Conservation (phyloP, 2,113 vertebrate genomes). For the Petroica traversi region DNA sequence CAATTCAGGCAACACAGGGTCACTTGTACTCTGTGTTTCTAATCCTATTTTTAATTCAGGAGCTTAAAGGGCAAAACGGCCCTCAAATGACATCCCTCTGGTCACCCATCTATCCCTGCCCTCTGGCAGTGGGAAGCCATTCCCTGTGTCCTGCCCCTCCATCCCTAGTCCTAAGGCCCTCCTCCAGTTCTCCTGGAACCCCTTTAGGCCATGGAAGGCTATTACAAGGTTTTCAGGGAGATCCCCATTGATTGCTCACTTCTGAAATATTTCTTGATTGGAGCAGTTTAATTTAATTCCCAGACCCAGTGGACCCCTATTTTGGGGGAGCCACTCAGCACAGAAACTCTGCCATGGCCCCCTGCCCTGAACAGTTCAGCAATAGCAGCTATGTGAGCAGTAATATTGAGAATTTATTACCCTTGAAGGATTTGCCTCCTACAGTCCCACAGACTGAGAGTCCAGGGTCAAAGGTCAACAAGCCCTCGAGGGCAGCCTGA, state of each 20-base stretch:
- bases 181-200: background rate
- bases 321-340: background rate
- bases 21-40: background rate
- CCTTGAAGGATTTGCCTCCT: background rate
- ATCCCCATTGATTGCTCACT: background rate
- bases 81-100: fast-evolving
- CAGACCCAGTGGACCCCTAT: background rate
- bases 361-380: background rate
- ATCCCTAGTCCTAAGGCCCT: background rate
- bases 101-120: background rate
- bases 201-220: background rate
- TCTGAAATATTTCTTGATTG: background rate
- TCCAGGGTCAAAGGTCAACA: background rate
- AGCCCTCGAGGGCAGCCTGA: background rate
- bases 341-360: background rate
- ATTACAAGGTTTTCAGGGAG: background rate
- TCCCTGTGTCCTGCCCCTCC: background rate
- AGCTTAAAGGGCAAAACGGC: background rate
- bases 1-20: no score
- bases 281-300: background rate
- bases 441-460: background rate
- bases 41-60: background rate
- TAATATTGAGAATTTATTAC: background rate
- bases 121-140: background rate
- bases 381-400: background rate